Evolutionary conservation across 1,140 invertebrate genomes (phyloP).

Genomic region (Leptopilina boulardi): DNA sequence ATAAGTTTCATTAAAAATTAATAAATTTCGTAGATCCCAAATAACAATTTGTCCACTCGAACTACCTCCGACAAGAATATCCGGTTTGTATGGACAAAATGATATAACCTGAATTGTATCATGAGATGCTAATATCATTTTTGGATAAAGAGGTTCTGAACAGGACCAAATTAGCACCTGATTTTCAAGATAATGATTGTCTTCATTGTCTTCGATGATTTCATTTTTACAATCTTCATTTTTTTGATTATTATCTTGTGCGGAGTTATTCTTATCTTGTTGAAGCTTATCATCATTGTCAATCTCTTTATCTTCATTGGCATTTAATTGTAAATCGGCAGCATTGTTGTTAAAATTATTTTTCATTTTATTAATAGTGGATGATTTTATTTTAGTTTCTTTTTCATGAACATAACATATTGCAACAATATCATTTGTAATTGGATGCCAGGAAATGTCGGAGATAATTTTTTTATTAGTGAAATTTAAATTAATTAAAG

Average conservation of each 20-base stretch:
- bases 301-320: neutral
- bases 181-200: neutral
- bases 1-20: conserved; percentile 55
- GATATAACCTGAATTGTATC: conserved; percentile 79
- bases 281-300: neutral
- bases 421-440: conserved; percentile 78
- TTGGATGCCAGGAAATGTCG: conserved; percentile 80
- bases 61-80: conserved; percentile 82
- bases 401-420: conserved; percentile 78
- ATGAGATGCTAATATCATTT: conserved; percentile 79
- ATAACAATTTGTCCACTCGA: conserved; percentile 82
- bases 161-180: conserved; percentile 82
- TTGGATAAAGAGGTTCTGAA: conserved; percentile 80
- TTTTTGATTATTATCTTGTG: neutral
- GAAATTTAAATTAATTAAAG: conserved; percentile 76
- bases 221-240: neutral
- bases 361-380: neutral
- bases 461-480: conserved; percentile 79
- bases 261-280: conserved; percentile 39
- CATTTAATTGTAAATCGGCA: neutral
- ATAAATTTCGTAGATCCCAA: conserved; percentile 80
- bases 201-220: neutral
- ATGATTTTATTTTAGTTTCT: neutral
- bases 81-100: conserved; percentile 82
- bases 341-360: neutral